Percentiles rank a stretch among this genome's conserved stretches.
phyloP scores from a whole-genome alignment of 2,888 invertebrate genomes.

The Drosophila sordidapex region DNA sequence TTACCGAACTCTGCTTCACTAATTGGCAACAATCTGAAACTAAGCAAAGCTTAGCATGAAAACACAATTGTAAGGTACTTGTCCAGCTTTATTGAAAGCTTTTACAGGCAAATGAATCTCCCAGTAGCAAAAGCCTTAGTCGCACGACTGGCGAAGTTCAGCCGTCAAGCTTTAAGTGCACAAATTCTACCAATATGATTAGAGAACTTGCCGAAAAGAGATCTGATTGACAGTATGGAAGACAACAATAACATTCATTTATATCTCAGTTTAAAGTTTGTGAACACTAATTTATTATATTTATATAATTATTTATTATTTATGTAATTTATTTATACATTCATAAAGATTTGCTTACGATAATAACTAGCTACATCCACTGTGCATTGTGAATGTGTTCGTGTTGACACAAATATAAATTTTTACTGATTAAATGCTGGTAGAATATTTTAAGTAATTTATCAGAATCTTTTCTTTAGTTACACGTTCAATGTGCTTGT shows the following conservation, averaged over 20 bases:
- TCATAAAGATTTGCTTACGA: neutral
- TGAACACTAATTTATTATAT: neutral
- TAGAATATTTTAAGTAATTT: neutral
- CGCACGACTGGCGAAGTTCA: neutral
- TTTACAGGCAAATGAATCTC: neutral
- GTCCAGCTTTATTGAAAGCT: neutral
- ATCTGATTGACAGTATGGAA: neutral
- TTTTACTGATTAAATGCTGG: neutral
- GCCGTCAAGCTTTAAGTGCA: neutral
- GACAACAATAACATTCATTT: neutral
- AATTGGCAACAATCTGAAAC: neutral
- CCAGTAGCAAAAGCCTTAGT: neutral
- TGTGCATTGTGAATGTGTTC: neutral
- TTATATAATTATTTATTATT: no score
- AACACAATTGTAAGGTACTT: neutral
- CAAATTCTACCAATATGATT: neutral
- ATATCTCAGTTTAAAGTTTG: neutral
- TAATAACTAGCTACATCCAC: no score
- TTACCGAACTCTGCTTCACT: neutral
- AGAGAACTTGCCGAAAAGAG: neutral
- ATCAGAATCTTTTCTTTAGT: neutral
- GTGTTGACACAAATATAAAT: neutral
- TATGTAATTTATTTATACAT: neutral
- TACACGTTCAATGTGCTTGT: fast-evolving
- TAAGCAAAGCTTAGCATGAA: neutral